These are phyloP conservation scores for Drosophila busckii DNA, from an alignment of 1,140 invertebrate genomes.

Conservation along the genomic window DNA sequence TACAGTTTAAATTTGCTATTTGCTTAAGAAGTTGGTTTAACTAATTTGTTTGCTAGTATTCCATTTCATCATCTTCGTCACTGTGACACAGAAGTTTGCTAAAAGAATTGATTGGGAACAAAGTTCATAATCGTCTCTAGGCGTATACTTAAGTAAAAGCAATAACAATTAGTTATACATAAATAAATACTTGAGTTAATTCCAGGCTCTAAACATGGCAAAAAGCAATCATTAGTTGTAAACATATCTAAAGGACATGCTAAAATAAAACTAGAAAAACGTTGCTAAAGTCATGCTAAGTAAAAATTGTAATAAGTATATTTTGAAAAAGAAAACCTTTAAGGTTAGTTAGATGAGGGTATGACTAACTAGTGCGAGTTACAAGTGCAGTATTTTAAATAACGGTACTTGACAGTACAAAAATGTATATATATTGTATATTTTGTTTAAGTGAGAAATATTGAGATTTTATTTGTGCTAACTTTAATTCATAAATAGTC, in stretches of 20 bases:
- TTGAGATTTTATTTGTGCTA: no score
- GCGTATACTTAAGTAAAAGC: constrained; percentile 31
- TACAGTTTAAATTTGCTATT: constrained; percentile 64
- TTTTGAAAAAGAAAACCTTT: no score
- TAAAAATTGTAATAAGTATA: no score
- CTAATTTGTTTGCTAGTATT: constrained; percentile 76
- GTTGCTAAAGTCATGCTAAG: no score
- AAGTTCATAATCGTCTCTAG: constrained; percentile 46
- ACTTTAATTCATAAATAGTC: no score
- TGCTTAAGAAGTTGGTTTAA: constrained; percentile 32
- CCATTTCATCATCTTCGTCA: constrained; percentile 79
- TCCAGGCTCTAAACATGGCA: constrained; percentile 1
- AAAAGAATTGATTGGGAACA: constrained; percentile 64
- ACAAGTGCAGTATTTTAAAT: no score
- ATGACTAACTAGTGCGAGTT: no score
- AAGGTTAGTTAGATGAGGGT: no score
- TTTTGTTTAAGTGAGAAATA: no score
- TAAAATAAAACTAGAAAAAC: constrained; percentile 14
- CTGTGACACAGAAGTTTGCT: constrained; percentile 79
- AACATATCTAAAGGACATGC: constrained; percentile 19
- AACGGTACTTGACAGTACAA: no score
- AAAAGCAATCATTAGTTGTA: constrained; percentile 1
- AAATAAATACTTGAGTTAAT: constrained; percentile 10
- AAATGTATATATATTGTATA: no score
- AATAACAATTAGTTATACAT: constrained; percentile 10